Evolutionary conservation across 2,888 invertebrate genomes (phyloP).

Genomic region (Lasioglossum marginatum): DNA sequence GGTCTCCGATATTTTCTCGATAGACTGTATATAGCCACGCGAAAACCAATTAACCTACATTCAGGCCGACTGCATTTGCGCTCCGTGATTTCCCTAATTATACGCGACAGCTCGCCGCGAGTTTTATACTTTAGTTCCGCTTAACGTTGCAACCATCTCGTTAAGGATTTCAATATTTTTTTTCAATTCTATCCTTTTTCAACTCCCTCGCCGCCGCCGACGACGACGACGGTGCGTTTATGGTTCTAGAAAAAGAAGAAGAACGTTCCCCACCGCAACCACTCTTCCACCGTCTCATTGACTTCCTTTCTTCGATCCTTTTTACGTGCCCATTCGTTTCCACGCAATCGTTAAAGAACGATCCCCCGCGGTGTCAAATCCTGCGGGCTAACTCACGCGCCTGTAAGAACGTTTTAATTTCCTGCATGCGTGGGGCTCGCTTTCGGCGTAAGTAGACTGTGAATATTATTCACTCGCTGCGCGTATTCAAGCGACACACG

Average conservation of each 20-base stretch:
- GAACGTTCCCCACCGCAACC: not conserved
- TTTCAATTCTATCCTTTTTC: not conserved
- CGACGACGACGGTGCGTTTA: not conserved
- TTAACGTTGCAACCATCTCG: slow-evolving; percentile 20
- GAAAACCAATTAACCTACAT: slow-evolving; percentile 68
- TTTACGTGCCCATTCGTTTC: not conserved
- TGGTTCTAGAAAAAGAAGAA: not conserved
- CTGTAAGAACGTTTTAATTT: not conserved
- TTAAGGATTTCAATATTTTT: not conserved
- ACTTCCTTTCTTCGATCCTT: not conserved
- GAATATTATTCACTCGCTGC: not conserved
- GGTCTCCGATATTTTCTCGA: slow-evolving; percentile 33
- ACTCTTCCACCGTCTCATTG: not conserved
- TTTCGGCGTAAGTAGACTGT: not conserved
- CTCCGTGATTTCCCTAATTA: slow-evolving; percentile 58
- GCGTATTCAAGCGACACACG: not conserved
- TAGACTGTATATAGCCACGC: slow-evolving; percentile 43
- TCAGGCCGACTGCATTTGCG: slow-evolving; percentile 47
- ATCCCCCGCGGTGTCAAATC: not conserved
- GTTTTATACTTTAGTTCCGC: slow-evolving; percentile 53
- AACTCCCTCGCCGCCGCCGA: no score
- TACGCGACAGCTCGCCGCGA: slow-evolving; percentile 36
- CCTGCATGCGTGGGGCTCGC: not conserved
- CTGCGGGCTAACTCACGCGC: not conserved
- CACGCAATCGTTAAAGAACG: not conserved